Evolutionary conservation across 2,113 vertebrate species (phyloP).

Genomic region (Leptocoma aspasia): DNA sequence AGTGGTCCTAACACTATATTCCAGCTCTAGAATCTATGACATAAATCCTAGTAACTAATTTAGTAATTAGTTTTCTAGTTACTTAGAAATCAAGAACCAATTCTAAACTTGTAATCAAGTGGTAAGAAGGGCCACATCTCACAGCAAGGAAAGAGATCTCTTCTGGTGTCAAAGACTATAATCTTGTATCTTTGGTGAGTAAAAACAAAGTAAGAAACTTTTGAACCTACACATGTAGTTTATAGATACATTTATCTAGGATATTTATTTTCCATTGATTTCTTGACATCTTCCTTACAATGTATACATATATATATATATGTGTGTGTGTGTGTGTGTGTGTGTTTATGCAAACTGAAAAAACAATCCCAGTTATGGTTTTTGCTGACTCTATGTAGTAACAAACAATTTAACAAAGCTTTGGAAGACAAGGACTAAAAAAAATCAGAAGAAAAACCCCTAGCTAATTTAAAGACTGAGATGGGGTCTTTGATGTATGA

Average conservation of each 20-base stretch:
- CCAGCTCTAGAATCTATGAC: not conserved
- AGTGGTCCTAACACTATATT: not conserved
- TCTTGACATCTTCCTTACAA: not conserved
- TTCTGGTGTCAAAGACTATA: not conserved
- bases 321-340: no score
- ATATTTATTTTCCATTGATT: not conserved
- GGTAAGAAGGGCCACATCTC: not conserved
- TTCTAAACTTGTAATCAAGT: not conserved
- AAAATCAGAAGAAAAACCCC: not conserved
- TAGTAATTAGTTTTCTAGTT: not conserved
- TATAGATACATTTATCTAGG: not conserved
- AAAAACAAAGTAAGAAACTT: not conserved
- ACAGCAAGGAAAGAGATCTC: not conserved
- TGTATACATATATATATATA: accelerated
- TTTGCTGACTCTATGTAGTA: not conserved
- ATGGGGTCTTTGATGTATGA: not conserved
- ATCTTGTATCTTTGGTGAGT: not conserved
- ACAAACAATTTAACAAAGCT: not conserved
- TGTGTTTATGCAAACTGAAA: not conserved
- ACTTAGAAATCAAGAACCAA: not conserved
- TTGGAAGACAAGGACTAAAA: not conserved
- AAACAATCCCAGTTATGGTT: not conserved
- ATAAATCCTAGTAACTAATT: not conserved
- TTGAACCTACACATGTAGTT: not conserved
- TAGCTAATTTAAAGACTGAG: not conserved